Conservation (phyloP, 2,888 invertebrate species). For the Rapana venosa region DNA sequence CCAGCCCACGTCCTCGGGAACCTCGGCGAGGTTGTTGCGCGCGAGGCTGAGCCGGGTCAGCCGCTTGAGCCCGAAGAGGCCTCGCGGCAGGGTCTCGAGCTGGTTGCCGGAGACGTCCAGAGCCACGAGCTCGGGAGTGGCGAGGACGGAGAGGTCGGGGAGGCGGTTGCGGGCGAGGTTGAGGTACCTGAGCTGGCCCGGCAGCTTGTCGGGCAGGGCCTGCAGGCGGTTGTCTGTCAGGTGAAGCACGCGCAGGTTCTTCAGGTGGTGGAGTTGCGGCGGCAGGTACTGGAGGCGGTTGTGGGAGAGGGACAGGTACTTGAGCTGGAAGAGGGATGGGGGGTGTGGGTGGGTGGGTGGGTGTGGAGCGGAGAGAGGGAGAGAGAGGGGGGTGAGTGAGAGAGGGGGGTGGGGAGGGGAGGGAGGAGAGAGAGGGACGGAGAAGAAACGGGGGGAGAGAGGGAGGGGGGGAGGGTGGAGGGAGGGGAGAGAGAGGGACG, state of each 20-base stretch:
- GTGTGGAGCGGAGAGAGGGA: constrained; percentile 66
- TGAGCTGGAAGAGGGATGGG: constrained; percentile 45
- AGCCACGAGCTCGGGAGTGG: constrained; percentile 67
- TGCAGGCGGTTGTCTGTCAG: constrained; percentile 68
- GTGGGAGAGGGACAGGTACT: constrained; percentile 66
- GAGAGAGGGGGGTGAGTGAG: constrained; percentile 66
- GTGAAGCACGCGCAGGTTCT: constrained; percentile 66
- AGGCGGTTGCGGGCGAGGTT: constrained; percentile 71
- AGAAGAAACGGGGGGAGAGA: too few species aligned
- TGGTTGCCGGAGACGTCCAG: constrained; percentile 68
- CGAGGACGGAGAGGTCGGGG: constrained; percentile 68
- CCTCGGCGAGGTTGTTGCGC: constrained; percentile 68
- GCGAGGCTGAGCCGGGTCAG: constrained; percentile 66
- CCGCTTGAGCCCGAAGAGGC: constrained; percentile 65
- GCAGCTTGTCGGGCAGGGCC: constrained; percentile 59
- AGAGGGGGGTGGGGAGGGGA: constrained; percentile 54
- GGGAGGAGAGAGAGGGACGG: too few species aligned
- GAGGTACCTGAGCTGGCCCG: constrained; percentile 66
- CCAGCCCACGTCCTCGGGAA: constrained; percentile 71
- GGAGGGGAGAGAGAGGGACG: too few species aligned
- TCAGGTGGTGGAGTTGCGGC: constrained; percentile 55
- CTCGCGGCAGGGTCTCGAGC: constrained; percentile 72
- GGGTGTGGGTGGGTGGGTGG: constrained; percentile 70
- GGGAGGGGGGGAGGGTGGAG: too few species aligned
- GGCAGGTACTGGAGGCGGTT: constrained; percentile 67